phyloP scores from a whole-genome alignment of 2,797 vertebrate species.

The Enteromius thamalakanensis region DNA sequence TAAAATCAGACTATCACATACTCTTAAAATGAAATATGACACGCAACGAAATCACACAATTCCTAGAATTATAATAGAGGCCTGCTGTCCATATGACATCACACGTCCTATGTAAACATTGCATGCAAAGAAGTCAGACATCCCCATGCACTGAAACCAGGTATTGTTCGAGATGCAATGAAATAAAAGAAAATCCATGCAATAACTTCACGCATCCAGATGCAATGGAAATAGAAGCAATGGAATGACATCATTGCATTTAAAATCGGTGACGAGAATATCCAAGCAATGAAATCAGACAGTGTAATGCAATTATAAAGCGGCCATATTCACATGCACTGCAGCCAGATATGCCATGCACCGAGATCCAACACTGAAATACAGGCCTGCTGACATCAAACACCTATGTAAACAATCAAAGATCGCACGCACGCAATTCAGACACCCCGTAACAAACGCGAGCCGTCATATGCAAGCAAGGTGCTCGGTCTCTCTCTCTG shows the following conservation, averaged over 20 bases:
- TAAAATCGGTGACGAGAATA: background rate
- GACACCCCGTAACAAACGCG: background rate
- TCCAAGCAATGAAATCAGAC: background rate
- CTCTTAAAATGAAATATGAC: background rate
- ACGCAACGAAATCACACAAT: background rate
- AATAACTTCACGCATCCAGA: background rate
- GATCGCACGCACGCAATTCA: background rate
- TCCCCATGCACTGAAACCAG: background rate
- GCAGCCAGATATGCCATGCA: background rate
- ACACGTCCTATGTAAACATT: background rate
- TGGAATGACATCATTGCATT: background rate
- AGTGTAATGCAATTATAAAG: background rate
- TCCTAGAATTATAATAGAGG: background rate
- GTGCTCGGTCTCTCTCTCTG: slow-evolving; percentile 1
- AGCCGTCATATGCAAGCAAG: slow-evolving; percentile 1
- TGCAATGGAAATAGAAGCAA: background rate
- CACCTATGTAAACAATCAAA: slow-evolving; percentile 9
- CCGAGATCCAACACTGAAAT: background rate
- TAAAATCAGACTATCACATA: background rate
- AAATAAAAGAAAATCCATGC: background rate
- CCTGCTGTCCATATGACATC: background rate
- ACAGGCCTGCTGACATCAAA: background rate
- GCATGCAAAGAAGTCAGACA: background rate
- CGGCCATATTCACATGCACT: background rate
- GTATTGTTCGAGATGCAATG: background rate